Conservation (phyloP, 2,888 invertebrate species). For the Ichneumon xanthorius region DNA sequence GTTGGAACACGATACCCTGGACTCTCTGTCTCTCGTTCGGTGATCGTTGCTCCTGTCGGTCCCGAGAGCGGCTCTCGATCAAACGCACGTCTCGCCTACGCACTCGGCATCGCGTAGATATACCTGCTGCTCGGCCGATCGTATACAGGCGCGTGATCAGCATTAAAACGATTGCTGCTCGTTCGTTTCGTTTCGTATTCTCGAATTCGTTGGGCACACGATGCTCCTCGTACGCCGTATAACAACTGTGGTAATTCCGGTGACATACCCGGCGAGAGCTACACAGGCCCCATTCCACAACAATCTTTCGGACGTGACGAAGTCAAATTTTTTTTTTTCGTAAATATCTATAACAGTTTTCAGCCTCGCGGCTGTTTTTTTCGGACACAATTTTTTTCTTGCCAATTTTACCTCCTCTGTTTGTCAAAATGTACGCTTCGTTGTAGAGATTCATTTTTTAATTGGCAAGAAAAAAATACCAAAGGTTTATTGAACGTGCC, state of each 20-base stretch:
- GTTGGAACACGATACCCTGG: conserved; percentile 39
- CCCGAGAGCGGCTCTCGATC: conserved; percentile 81
- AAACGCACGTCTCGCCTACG: conserved; percentile 84
- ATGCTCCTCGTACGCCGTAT: conserved; percentile 45
- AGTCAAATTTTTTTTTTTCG: conserved; percentile 48
- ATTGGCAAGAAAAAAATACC: too few relatives aligned
- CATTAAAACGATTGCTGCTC: conserved; percentile 70
- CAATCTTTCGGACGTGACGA: conserved; percentile 61
- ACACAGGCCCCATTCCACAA: conserved; percentile 22
- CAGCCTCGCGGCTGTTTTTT: neutral
- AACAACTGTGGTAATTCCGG: conserved; percentile 44
- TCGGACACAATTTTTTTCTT: neutral
- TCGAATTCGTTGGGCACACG: conserved; percentile 53
- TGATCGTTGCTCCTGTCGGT: conserved; percentile 55
- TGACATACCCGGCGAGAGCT: neutral
- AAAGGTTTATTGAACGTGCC: too few relatives aligned
- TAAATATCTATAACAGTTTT: conserved; percentile 34
- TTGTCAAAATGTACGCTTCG: conserved; percentile 19
- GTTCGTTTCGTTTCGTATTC: conserved; percentile 49
- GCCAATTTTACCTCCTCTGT: neutral
- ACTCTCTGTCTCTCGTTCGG: conserved; percentile 22
- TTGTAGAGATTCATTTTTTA: too few relatives aligned
- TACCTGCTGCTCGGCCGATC: conserved; percentile 60
- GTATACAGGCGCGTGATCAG: conserved; percentile 70
- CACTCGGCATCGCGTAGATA: conserved; percentile 78